Evolutionary conservation across 2,888 invertebrate genomes (phyloP).

Genomic region (Agrochola lota): DNA sequence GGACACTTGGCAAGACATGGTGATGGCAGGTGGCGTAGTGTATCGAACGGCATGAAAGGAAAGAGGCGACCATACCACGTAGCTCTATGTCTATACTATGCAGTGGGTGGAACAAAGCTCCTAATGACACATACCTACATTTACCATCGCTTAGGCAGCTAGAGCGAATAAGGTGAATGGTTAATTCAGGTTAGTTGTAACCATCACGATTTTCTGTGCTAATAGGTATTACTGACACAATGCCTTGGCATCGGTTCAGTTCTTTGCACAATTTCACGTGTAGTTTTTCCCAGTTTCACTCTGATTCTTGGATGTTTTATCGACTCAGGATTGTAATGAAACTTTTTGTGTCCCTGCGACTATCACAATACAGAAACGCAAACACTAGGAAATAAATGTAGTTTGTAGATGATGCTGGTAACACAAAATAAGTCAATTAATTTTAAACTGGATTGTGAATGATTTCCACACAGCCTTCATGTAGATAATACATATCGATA

Average conservation of each 20-base stretch:
- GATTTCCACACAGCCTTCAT: background rate
- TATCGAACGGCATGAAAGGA: no score
- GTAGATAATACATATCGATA: background rate
- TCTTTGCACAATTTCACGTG: background rate
- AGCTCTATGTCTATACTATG: no score
- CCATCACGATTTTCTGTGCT: background rate
- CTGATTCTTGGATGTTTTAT: background rate
- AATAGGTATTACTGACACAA: conserved; percentile 1
- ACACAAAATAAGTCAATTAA: background rate
- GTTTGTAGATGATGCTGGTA: background rate
- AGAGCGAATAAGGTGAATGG: no score
- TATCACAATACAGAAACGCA: background rate
- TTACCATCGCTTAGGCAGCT: background rate
- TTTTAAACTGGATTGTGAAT: no score
- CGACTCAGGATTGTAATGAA: background rate
- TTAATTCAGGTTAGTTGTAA: background rate
- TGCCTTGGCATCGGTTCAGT: background rate
- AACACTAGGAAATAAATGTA: background rate
- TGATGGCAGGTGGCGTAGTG: background rate
- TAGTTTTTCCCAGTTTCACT: conserved; percentile 3
- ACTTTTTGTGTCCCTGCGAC: background rate
- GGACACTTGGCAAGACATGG: background rate
- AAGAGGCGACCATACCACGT: background rate
- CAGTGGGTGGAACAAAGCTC: background rate
- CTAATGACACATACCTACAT: background rate